phyloP scores from a whole-genome alignment of 1,140 invertebrate species.

The Diorhabda elongata region DNA sequence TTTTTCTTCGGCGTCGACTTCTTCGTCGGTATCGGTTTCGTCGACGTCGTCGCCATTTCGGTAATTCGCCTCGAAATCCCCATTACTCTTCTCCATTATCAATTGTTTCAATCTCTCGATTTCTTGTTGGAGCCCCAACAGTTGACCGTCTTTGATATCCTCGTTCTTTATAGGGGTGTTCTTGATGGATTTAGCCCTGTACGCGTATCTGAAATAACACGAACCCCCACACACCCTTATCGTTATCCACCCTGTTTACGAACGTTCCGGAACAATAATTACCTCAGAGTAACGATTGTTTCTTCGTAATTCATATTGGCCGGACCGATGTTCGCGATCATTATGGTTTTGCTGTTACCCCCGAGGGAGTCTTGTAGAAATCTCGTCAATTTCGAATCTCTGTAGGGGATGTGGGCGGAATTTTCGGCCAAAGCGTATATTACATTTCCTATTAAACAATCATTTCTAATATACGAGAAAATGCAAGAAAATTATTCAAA shows the following conservation, averaged over 20 bases:
- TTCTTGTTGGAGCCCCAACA: constrained; percentile 42
- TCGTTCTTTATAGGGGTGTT: constrained; percentile 95
- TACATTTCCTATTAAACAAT: constrained; percentile 72
- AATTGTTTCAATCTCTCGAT: constrained; percentile 42
- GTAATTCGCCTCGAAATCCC: constrained; percentile 16
- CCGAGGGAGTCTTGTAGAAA: constrained; percentile 91
- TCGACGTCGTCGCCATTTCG: constrained; percentile 30
- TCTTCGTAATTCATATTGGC: constrained; percentile 95
- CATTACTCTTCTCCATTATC: constrained; percentile 42
- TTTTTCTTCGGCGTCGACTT: constrained; percentile 38
- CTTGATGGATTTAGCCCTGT: constrained; percentile 90
- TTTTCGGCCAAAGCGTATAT: constrained; percentile 90
- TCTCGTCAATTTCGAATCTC: constrained; percentile 91
- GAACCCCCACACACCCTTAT: too few relatives aligned
- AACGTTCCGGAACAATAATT: neutral
- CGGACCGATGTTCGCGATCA: constrained; percentile 96
- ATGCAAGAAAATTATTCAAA: neutral
- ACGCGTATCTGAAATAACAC: constrained; percentile 62
- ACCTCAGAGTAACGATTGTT: constrained; percentile 82
- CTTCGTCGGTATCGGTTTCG: constrained; percentile 33
- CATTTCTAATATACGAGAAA: neutral
- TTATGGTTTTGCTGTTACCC: constrained; percentile 94
- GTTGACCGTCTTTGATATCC: constrained; percentile 63
- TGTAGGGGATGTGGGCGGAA: constrained; percentile 85
- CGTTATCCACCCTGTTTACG: too few relatives aligned